Percentiles rank a stretch among this genome's conserved stretches.
Evolutionary conservation across 64 coral and sea anemone genomes (phyloP).

Genomic region (Montipora sp.): DNA sequence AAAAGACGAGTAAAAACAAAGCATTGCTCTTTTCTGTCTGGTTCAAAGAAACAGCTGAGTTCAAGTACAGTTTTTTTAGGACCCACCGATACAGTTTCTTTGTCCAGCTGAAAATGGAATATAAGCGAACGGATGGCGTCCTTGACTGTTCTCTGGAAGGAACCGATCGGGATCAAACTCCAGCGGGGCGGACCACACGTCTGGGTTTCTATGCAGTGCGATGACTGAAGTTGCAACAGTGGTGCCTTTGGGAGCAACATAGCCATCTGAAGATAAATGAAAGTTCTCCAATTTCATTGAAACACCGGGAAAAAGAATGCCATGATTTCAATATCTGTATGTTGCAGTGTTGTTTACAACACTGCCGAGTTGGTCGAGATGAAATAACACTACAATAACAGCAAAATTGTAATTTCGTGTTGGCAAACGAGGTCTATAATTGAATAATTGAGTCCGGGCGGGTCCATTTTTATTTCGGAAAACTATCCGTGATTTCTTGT

Average conservation of each 20-base stretch:
- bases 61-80: not conserved
- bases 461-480: too few relatives aligned
- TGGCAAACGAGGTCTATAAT: too few relatives aligned
- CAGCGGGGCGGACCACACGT: slow-evolving; percentile 52
- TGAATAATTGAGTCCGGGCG: too few relatives aligned
- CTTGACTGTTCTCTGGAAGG: slow-evolving; percentile 68
- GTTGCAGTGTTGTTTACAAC: too few relatives aligned
- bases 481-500: too few relatives aligned
- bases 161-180: slow-evolving; percentile 67
- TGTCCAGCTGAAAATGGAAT: slow-evolving; percentile 73
- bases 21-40: too few relatives aligned
- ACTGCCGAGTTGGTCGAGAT: too few relatives aligned
- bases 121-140: slow-evolving; percentile 60
- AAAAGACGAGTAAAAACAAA: too few relatives aligned
- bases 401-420: too few relatives aligned
- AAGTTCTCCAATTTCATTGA: not conserved
- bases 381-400: too few relatives aligned
- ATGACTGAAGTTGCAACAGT: not conserved
- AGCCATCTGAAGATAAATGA: not conserved
- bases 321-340: too few relatives aligned
- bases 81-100: slow-evolving; percentile 69
- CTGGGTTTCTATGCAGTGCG: slow-evolving; percentile 48
- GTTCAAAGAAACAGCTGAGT: too few relatives aligned
- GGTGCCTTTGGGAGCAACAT: slow-evolving; percentile 48
- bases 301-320: not conserved